Base-by-base conservation (phyloP, 2,888 invertebrate genomes). In the Troides oblongomaculatus region DNA sequence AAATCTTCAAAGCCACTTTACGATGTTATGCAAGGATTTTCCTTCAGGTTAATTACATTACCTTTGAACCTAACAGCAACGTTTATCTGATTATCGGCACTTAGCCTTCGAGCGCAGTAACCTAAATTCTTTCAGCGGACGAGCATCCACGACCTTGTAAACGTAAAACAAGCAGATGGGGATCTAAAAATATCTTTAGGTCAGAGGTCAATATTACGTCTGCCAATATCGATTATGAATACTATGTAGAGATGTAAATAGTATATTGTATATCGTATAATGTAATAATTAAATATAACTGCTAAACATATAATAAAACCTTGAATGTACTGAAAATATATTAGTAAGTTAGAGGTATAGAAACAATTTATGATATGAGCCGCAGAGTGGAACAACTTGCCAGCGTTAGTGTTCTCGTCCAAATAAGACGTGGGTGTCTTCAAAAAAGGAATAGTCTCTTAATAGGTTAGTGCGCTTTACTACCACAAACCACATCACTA, bases 121-220 rank as follows among this genome's bases (percentile, higher is more conserved):
- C 91, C 90, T 91, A 89, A 90, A 85, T 89, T 89, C 91, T 90
- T 90, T 90, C 87, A 90, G 89, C 86, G 86, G 88, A 89, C 86
- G 84, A 87, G 78, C 82, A 75, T 79, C 74, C 78, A 78, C 77
- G 87, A 81, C 91, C 90, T 90, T 85, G 87, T 77, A 74, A 74
- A 75, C 79, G 78, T 76, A 78, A 81, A 83, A 82, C 77, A 76
- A 80, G 80, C 84, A 76, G 81, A 81, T 83, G 82, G 82, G 78
- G 77, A 74, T 81, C 89, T 90, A 91, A 87, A 91, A 86, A 91
- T 91, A 91, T 75, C 74, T 78, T 80, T 85, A 87, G 90, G 89
- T 90, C 87, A 87, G 83, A 79, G 90, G 88, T 90, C 84, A 86
- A 18, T 25, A 30, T 60, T 18, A 60, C 25, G 21, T 17, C 30